Base-by-base conservation (phyloP, 1,140 invertebrate species). In the Ptiloglossa arizonensis region DNA sequence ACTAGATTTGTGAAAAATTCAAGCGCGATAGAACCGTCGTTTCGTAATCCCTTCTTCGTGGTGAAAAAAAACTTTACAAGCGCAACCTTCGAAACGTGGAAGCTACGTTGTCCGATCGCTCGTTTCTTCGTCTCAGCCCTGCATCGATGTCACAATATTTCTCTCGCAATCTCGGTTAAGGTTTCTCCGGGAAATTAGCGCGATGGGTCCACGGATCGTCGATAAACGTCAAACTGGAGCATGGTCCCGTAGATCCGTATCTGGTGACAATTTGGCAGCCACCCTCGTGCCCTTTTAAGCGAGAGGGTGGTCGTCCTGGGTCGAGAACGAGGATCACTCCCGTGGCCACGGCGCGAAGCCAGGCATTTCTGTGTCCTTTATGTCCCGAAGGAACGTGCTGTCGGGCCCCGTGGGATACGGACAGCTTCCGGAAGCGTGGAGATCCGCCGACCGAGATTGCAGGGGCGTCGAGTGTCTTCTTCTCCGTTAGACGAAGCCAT, bases 371-470 rank as follows among this genome's bases (percentile, higher is more conserved):
- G 44, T 48, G 77, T 56, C 69, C 35, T 29, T 54, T 24, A 17
- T 15, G 41, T 29, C 15, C 15, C 22, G 63, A 27, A 50, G 59
- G 56, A 44, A 56, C 64, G 17, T 32, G 50, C 67, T 66, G 67
- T 64, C 38, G 44, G 35, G 32, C 19, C 32, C 44, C 24, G 69
- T 79, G 80, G 85, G 86, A 91, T 86, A 90, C 88, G 85, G 81
- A 91, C 87, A 90, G 87, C 89, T 92, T 92, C 89, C 91, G 91
- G 91, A 92, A 92, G 84, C 87, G 83, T 79, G 72, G 82, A 92
- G 87, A 91, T 92, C 87, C 88, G 86, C 88, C 82, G 81, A 54
- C 41, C 64, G 75, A 88, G 87, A 89, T 89, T 86, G 84, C 81
- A 27, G 52, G 56, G 63, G 75, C 67, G 60, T 79, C 81, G 81